A percentile compares a stretch with the other conserved stretches of the same genome.
Conservation (phyloP, 2,113 vertebrate genomes). For the Labeo catla region DNA sequence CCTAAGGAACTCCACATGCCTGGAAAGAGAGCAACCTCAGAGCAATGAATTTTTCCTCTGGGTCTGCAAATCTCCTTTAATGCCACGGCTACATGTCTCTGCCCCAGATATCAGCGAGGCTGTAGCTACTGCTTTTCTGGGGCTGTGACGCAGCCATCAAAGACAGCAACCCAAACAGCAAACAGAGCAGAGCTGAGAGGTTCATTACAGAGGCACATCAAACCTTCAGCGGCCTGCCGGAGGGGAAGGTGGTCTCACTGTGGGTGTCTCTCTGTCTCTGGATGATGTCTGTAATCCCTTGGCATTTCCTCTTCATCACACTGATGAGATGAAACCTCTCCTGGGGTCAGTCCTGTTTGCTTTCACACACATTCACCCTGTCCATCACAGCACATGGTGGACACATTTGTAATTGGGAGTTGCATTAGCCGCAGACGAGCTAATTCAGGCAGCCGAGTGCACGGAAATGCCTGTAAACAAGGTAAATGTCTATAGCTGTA, state of each 20-base stretch:
- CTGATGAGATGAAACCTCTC: slow-evolving; percentile 45
- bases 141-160: slow-evolving; percentile 31
- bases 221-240: slow-evolving; percentile 49
- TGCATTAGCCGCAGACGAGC: neutral
- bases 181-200: slow-evolving; percentile 65
- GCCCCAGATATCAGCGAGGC: slow-evolving; percentile 42
- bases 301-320: slow-evolving; percentile 60
- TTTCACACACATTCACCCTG: slow-evolving; percentile 19
- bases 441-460: neutral
- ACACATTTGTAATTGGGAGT: slow-evolving; percentile 14
- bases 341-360: slow-evolving; percentile 6
- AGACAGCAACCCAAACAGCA: slow-evolving; percentile 56
- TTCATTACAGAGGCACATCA: slow-evolving; percentile 72
- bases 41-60: slow-evolving; percentile 5
- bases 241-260: slow-evolving; percentile 49
- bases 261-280: slow-evolving; percentile 53
- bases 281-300: slow-evolving; percentile 58
- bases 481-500: neutral
- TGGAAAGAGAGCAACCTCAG: neutral
- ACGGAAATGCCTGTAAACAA: neutral
- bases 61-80: slow-evolving; percentile 50
- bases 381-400: neutral
- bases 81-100: slow-evolving; percentile 31
- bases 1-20: neutral
- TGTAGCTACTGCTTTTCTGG: slow-evolving; percentile 30